Evolutionary conservation across 2,113 vertebrate species (phyloP), one percentile per base, ranked within the genome.

Genomic region (Sigmodon hispidus): DNA sequence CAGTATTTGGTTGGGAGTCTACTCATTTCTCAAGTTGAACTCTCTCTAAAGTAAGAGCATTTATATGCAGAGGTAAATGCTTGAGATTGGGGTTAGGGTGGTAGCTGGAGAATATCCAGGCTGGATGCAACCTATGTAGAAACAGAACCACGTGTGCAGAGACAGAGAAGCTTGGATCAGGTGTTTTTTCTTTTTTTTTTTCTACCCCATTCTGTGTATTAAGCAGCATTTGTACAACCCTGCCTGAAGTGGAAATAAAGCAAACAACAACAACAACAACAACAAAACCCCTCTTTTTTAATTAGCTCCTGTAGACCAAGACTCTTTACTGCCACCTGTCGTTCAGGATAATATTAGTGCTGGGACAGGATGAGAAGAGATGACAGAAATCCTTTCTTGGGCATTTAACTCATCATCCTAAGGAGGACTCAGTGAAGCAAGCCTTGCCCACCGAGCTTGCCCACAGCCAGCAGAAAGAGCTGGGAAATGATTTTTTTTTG

Each of bases 311-410:
- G 63, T 89, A 80, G 63, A 75, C 50, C 24, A 45, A 72, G 75
- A 94, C 94, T 97, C 96, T 97, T 76, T 93, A 88, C 94, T 92
- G 96, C 96, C 97, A 96, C 97, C 96, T 98, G 96, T 97, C 87
- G 97, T 96, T 93, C 97, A 93, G 93, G 90, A 92, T 90, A 70
- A 91, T 91, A 4, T 43, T 13, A 86, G 67, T 34, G 55, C 90
- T 91, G 50, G 0, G 3, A 11, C 0, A 4, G 40, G 89, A 77
- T 21, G 43, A 17, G 1, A 3, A 73, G 76, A 61, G 67, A 5
- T 0, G 13, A 15, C 45, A 22, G 16, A 15, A 40, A 61, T 1
- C 5, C 16, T 19, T 26, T 34, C 21, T 0, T 19, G 55, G n/a
- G 9, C 3, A 3, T 12, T 55, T 52, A 6, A 11, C 61, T 0